These are phyloP conservation scores for Anas acuta DNA, from an alignment of 2,797 vertebrate species.

Conservation along the genomic window DNA sequence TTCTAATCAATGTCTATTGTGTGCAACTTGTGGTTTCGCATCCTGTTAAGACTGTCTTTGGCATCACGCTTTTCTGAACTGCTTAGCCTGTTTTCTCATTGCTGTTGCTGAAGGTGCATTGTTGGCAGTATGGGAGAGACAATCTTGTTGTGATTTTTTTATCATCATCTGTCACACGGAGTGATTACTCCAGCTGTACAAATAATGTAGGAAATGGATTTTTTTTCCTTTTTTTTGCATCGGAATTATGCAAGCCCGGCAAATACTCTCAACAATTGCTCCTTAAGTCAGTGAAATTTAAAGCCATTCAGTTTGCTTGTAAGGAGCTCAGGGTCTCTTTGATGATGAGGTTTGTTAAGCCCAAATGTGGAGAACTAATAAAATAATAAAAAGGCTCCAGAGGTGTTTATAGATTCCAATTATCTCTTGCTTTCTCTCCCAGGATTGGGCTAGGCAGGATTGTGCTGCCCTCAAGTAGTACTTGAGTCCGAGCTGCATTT, in stretches of 20 bases:
- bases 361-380: constrained; percentile 84
- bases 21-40: neutral
- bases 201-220: constrained; percentile 81
- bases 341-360: constrained; percentile 84
- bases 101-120: constrained; percentile 29
- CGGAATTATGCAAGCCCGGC: constrained; percentile 78
- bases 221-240: constrained; percentile 57
- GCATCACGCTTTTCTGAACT: constrained; percentile 43
- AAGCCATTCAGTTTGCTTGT: constrained; percentile 84
- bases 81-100: constrained; percentile 36
- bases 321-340: constrained; percentile 87
- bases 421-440: constrained; percentile 84
- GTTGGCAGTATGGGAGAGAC: constrained; percentile 27
- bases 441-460: constrained; percentile 85
- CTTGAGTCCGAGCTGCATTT: constrained; percentile 82
- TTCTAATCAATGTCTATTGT: constrained; percentile 21
- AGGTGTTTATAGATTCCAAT: constrained; percentile 92
- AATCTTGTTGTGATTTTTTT: constrained; percentile 22
- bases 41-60: constrained; percentile 15
- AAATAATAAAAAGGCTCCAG: constrained; percentile 83
- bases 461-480: constrained; percentile 86
- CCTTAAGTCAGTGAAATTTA: constrained; percentile 81
- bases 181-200: constrained; percentile 82
- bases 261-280: constrained; percentile 84
- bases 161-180: constrained; percentile 36